These are phyloP conservation scores for Pangasius macronema DNA, from an alignment of 2,797 vertebrate genomes.

Conservation along the genomic window DNA sequence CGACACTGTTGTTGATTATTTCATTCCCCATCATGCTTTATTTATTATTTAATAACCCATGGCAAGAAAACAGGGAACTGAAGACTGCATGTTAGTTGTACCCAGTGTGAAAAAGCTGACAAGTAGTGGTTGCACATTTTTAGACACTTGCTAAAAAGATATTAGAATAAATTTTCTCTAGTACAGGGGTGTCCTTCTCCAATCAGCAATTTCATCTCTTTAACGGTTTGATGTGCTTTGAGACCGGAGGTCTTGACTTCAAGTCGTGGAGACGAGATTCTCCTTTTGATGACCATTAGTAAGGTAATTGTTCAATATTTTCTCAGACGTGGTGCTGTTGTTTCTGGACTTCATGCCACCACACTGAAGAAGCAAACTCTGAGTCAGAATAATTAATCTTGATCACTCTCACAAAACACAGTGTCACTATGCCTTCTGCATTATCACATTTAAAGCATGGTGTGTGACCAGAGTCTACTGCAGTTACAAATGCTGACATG, in stretches of 20 bases:
- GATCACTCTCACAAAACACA: background rate
- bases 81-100: background rate
- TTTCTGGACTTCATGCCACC: slow-evolving; percentile 39
- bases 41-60: background rate
- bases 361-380: slow-evolving; percentile 21
- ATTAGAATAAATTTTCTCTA: background rate
- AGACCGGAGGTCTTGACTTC: no score
- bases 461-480: background rate
- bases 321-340: slow-evolving; percentile 30
- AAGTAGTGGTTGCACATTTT: background rate
- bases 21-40: background rate
- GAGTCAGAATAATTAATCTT: background rate
- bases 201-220: no score
- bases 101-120: background rate
- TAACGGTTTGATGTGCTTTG: no score
- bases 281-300: background rate
- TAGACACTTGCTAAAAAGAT: background rate
- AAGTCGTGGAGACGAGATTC: no score
- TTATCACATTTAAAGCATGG: slow-evolving; percentile 11
- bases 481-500: background rate
- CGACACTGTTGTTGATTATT: background rate
- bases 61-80: background rate
- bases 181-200: background rate
- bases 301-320: slow-evolving; percentile 5
- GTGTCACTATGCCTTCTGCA: background rate